Conservation (phyloP, 1,140 invertebrate genomes). For the Euwallacea fornicatus region DNA sequence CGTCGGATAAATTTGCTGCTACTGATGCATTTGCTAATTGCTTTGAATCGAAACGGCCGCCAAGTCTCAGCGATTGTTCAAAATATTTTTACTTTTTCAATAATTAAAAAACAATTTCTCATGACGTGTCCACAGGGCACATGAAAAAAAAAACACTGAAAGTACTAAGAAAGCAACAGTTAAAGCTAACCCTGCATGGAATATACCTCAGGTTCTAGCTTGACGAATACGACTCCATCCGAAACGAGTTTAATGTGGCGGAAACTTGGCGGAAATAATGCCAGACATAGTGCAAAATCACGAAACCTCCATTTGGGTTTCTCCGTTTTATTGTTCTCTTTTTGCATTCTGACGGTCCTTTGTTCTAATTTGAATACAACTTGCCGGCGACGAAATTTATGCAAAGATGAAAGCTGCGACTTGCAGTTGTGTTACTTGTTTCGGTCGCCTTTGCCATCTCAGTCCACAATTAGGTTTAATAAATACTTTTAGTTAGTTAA, state of each 20-base stretch:
- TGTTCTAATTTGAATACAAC: background rate
- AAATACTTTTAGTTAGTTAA: no score
- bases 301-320: background rate
- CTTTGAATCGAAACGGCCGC: no score
- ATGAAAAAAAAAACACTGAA: no score
- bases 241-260: constrained; percentile 1
- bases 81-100: background rate
- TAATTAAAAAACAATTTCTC: background rate
- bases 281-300: background rate
- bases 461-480: no score
- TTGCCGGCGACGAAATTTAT: no score
- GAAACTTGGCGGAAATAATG: constrained; percentile 12
- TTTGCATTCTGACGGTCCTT: background rate
- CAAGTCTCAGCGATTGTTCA: no score
- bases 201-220: background rate
- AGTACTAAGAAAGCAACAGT: background rate
- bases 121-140: background rate
- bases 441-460: no score
- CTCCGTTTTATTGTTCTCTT: background rate
- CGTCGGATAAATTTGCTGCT: background rate
- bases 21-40: background rate
- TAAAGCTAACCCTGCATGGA: background rate
- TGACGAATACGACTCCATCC: background rate
- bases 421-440: no score
- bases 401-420: no score